Evolutionary conservation across 2,797 vertebrate genomes (phyloP), one percentile per base, ranked within the genome.

Genomic region (Cephalopachus bancanus): DNA sequence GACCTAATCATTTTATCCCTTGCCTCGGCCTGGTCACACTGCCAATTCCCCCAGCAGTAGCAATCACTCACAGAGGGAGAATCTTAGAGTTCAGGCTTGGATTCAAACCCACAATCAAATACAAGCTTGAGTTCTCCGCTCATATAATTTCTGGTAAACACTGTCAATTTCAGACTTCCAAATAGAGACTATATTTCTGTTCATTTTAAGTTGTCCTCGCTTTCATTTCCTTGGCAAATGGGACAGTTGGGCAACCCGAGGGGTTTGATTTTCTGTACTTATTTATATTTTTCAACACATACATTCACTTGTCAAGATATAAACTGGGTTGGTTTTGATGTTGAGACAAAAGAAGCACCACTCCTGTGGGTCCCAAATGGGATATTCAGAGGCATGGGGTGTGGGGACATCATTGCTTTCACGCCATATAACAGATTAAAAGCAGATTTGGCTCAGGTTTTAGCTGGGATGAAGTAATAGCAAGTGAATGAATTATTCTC

Each of bases 111-210:
- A 97, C 96, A 96, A 96, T 97, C 96, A 98, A 93, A 97, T 90
- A 94, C 98, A 97, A 79, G 92, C 87, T 53, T 1, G 19, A 95
- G 83, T 95, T 96, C 71, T 81, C 10, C 2, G 65, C 9, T 91
- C 88, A 97, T 98, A 97, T 89, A 89, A 98, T 97, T 98, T 97
- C 96, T 95, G 93, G 95, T 64, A 98, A 98, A 97, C 87, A 94
- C 28, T 98, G 94, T 98, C 97, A 96, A 20, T 97, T 98, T 95
- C 91, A 89, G 94, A 89, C 90, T 95, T 93, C 87, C 87, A 97
- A 96, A 93, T 86, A 64, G 95, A 78, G 59, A 96, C 90, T 94
- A 75, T 94, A 79, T 90, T 97, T 97, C 97, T 96, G 94, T 95
- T 97, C 93, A 92, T 85, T 95, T 97, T 97, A 96, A 95, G 84